A percentile compares a stretch with the other conserved stretches of the same genome.
These are phyloP conservation scores for Melangyna quadrimaculata DNA, from an alignment of 2,888 invertebrate species.

Conservation along the genomic window DNA sequence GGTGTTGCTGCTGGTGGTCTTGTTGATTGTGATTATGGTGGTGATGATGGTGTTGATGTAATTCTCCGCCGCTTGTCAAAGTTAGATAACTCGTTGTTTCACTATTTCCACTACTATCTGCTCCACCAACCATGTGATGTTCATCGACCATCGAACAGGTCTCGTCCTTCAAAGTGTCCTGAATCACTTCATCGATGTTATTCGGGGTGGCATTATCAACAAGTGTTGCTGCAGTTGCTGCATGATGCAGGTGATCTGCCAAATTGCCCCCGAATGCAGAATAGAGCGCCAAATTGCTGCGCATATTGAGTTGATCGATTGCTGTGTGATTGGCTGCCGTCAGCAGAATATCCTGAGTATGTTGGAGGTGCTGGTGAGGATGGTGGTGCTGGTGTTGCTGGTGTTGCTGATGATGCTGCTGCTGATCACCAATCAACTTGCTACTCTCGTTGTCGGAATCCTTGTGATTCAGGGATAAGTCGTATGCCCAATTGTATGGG, in stretches of 20 bases:
- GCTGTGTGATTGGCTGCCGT: slow-evolving; percentile 63
- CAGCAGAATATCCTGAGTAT: slow-evolving; percentile 74
- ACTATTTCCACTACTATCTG: slow-evolving; percentile 67
- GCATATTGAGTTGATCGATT: slow-evolving; percentile 74
- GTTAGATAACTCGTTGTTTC: slow-evolving; percentile 77
- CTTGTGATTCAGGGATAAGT: slow-evolving; percentile 75
- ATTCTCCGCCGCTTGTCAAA: slow-evolving; percentile 77
- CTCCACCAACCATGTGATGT: slow-evolving; percentile 73
- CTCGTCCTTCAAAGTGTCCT: slow-evolving; percentile 81
- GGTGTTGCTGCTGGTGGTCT: slow-evolving; percentile 69
- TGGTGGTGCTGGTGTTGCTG: slow-evolving; percentile 3
- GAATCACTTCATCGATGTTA: slow-evolving; percentile 81
- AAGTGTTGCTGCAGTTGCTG: slow-evolving; percentile 50
- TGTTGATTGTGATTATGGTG: slow-evolving; percentile 72
- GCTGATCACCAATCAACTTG: slow-evolving; percentile 32
- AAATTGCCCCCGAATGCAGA: slow-evolving; percentile 54
- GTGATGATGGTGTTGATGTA: slow-evolving; percentile 78
- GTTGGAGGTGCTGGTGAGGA: slow-evolving; percentile 73
- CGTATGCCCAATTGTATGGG: slow-evolving; percentile 75
- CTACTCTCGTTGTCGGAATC: slow-evolving; percentile 72
- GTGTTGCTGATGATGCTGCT: neutral
- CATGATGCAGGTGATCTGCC: slow-evolving; percentile 69
- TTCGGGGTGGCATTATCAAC: slow-evolving; percentile 73
- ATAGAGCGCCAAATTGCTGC: slow-evolving; percentile 77
- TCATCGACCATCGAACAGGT: slow-evolving; percentile 77